phyloP scores from a whole-genome alignment of 2,888 invertebrate species.

The Microdon myrmicae region DNA sequence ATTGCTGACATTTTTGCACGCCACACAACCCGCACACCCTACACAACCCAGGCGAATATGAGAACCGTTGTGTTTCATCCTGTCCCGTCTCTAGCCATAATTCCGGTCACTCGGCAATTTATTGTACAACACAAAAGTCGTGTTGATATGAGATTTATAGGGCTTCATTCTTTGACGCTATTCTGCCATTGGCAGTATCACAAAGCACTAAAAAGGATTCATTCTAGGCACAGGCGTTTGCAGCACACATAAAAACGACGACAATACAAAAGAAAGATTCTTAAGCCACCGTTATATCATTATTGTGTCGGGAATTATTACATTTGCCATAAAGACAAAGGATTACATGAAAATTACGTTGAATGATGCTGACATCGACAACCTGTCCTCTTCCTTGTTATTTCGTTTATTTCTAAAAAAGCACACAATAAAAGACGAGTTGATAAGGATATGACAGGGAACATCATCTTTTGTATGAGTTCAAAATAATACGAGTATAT shows the following conservation, averaged over 20 bases:
- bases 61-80: not conserved
- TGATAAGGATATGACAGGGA: no score
- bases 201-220: slow-evolving; percentile 24
- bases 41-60: not conserved
- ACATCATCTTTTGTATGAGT: no score
- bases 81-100: slow-evolving; percentile 32
- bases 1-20: slow-evolving; percentile 30
- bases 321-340: slow-evolving; percentile 18
- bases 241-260: no score
- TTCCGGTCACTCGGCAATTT: slow-evolving; percentile 38
- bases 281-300: slow-evolving; percentile 13
- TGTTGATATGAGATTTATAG: slow-evolving; percentile 45
- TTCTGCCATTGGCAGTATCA: slow-evolving; percentile 27
- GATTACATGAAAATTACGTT: not conserved
- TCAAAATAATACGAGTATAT: no score
- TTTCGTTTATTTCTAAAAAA: no score
- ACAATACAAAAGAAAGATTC: not conserved
- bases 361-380: slow-evolving; percentile 17
- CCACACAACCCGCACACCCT: not conserved
- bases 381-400: slow-evolving; percentile 24
- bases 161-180: slow-evolving; percentile 28
- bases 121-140: slow-evolving; percentile 42
- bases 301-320: slow-evolving; percentile 28
- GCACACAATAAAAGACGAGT: no score
- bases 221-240: no score